Evolutionary conservation across 2,888 invertebrate genomes (phyloP), one percentile per base, ranked within the genome.

Genomic region (Yponomeuta evonymella): DNA sequence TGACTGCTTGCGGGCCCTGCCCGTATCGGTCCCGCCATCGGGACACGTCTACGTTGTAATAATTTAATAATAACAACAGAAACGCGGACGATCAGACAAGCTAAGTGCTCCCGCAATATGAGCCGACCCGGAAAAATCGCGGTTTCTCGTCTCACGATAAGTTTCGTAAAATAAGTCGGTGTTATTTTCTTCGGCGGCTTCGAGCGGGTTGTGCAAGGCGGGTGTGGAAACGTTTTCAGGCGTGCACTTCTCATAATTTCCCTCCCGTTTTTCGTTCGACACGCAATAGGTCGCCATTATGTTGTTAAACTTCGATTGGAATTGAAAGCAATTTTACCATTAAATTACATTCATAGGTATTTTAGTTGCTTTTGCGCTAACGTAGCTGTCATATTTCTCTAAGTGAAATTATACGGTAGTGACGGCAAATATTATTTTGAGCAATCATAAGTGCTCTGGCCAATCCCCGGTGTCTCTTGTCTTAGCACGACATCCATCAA

Each of bases 61-160:
- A 71, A 58, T 71, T 79, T 79, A 80, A 81, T 79, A 80, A 81
- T 81, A 80, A 79, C 76, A 76, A 76, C 72, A 51, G 70, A 65
- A 71, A 76, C 81, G 80, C 79, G 80, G 82, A 84, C 30, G 80
- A 83, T 81, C 76, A 79, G 75, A 74, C 76, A 75, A 75, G 74
- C 70, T 81, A 82, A 81, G 80, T 81, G 81, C 78, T 75, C 76
- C 76, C 77, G 79, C 79, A 82, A 81, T 81, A 81, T 84, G 80
- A 79, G 76, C 76, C 74, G 84, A 82, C 81, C 82, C 85, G 83
- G 85, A 86, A 86, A 85, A 84, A 80, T 82, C 85, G 89, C 79
- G 88, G 89, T 86, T 86, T 81, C 76, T 77, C 75, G 81, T 58
- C 86, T 86, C 90, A 90, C 90, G 90, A 86, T 80, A 75, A 81